phyloP scores from a whole-genome alignment of 2,888 invertebrate genomes.

The Coleophora flavipennella region DNA sequence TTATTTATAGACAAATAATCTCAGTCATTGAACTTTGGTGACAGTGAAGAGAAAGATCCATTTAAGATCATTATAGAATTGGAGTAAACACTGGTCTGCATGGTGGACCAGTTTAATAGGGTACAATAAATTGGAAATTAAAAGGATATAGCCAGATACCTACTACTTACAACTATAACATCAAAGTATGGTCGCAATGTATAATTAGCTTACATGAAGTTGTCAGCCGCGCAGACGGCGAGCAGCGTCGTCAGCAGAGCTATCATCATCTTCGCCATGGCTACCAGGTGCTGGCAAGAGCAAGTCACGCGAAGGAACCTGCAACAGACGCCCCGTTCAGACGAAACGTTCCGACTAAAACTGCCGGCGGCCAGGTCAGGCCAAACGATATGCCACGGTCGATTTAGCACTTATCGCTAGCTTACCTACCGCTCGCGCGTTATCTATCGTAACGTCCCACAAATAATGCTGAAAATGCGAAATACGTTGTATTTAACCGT shows the following conservation, averaged over 20 bases:
- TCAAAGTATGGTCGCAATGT: no score
- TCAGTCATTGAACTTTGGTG: no score
- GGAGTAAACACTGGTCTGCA: no score
- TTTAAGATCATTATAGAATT: no score
- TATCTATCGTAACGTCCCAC: constrained; percentile 6
- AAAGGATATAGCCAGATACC: no score
- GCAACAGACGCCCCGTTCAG: neutral
- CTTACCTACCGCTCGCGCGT: neutral
- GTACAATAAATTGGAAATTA: no score
- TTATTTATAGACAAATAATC: no score
- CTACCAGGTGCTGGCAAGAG: constrained; percentile 18
- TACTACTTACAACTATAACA: no score
- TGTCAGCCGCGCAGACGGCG: constrained; percentile 31
- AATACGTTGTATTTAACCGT: constrained; percentile 7
- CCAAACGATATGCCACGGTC: neutral
- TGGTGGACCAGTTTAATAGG: no score
- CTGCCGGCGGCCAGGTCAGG: neutral
- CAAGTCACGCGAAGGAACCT: constrained; percentile 26
- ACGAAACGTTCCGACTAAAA: no score
- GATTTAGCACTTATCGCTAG: neutral
- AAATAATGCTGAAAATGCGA: neutral
- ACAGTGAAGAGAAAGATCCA: no score
- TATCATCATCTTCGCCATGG: constrained; percentile 33
- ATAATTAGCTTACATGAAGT: neutral
- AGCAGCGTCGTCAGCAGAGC: constrained; percentile 36